Percentiles rank a stretch among this genome's conserved stretches.
These are phyloP conservation scores for Idaea aversata DNA, from an alignment of 2,888 invertebrate species.

Conservation along the genomic window DNA sequence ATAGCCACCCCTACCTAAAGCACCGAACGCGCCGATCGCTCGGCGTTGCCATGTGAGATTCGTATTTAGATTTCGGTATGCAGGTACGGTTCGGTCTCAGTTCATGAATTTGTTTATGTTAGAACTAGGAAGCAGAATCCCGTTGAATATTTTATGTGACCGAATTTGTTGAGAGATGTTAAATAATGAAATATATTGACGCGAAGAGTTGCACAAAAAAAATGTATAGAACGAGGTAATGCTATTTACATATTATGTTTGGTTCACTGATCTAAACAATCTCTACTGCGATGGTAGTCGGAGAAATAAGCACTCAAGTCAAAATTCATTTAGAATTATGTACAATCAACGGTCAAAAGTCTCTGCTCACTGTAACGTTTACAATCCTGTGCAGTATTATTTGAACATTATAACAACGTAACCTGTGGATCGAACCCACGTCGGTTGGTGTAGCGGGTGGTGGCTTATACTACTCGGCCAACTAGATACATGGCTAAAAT, in stretches of 20 bases:
- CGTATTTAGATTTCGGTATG: slow-evolving; percentile 31
- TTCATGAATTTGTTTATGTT: slow-evolving; percentile 27
- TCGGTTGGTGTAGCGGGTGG: too few species aligned
- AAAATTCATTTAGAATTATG: too few species aligned
- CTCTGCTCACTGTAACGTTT: too few species aligned
- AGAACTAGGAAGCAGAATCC: slow-evolving; percentile 25
- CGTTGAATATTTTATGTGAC: slow-evolving; percentile 20
- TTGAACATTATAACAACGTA: too few species aligned
- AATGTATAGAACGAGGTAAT: background rate
- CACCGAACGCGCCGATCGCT: slow-evolving; percentile 31
- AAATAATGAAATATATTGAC: slow-evolving; percentile 12
- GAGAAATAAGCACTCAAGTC: too few species aligned
- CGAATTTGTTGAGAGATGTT: slow-evolving; percentile 12
- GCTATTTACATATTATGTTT: background rate
- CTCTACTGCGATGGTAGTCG: too few species aligned
- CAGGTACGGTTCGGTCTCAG: slow-evolving; percentile 27
- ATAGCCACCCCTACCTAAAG: slow-evolving; percentile 29
- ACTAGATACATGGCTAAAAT: too few species aligned
- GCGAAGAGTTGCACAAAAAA: background rate
- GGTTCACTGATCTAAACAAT: background rate
- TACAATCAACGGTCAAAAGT: too few species aligned
- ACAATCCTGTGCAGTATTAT: too few species aligned
- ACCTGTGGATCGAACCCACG: too few species aligned
- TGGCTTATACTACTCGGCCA: too few species aligned
- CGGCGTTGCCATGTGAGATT: slow-evolving; percentile 44